Conservation (phyloP, 2,888 invertebrate species). For the Mechanitis mazaeus region DNA sequence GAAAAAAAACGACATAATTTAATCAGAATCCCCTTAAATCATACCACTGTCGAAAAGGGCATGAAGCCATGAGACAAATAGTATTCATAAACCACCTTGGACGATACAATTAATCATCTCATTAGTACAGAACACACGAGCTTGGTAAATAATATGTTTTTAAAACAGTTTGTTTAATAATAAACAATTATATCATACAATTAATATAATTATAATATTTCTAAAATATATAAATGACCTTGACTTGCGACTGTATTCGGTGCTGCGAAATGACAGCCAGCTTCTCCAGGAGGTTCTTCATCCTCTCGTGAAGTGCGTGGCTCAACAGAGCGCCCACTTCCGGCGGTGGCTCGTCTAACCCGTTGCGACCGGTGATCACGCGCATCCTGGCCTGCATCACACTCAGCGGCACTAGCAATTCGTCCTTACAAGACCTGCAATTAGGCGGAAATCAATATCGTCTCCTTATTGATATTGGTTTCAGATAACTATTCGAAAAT, state of each 20-base stretch:
- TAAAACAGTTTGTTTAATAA: no score
- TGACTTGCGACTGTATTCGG: conserved; percentile 90
- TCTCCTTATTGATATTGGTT: no score
- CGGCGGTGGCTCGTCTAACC: conserved; percentile 87
- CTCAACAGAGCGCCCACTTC: conserved; percentile 95
- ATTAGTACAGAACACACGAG: no score
- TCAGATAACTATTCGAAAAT: no score
- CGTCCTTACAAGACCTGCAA: conserved; percentile 90
- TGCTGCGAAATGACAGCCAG: conserved; percentile 96
- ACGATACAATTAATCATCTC: no score
- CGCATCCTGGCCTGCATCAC: conserved; percentile 87
- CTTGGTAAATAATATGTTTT: no score
- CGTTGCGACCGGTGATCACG: conserved; percentile 83
- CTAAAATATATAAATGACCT: conserved; percentile 68
- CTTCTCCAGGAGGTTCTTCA: conserved; percentile 93
- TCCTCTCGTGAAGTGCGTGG: conserved; percentile 94
- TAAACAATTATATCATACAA: no score
- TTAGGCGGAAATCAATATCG: conserved; percentile 73
- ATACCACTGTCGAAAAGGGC: no score
- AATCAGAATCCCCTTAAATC: no score
- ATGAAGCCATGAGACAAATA: no score
- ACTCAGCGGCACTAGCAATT: conserved; percentile 87
- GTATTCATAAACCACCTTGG: no score
- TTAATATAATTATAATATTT: background rate
- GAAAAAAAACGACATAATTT: no score